Evolutionary conservation across 2,113 vertebrate species (phyloP).

Genomic region (Malurus cyaneus): DNA sequence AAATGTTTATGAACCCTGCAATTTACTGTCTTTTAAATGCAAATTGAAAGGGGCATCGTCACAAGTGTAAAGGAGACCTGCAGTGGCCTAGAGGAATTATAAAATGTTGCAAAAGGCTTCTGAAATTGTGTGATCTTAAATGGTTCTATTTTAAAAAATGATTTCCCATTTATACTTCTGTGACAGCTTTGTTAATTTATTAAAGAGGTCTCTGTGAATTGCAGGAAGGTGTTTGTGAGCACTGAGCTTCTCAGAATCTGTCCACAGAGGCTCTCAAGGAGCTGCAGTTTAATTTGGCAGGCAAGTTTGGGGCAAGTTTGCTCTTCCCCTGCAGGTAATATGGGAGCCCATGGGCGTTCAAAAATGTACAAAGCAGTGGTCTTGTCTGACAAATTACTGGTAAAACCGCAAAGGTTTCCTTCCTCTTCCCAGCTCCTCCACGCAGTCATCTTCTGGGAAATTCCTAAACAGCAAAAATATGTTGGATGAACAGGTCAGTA

Average conservation of each 20-base stretch:
- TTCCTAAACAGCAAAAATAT: background rate
- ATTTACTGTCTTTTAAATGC: conserved; percentile 85
- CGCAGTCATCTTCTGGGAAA: background rate
- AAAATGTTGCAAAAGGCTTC: conserved; percentile 48
- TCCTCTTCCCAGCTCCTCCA: background rate
- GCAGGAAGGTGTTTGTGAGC: conserved; percentile 30
- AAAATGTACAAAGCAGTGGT: background rate
- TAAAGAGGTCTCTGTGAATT: conserved; percentile 44
- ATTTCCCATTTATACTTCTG: conserved; percentile 59
- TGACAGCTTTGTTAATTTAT: conserved; percentile 66
- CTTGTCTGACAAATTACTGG: background rate
- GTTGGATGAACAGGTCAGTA: background rate
- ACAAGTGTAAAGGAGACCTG: conserved; percentile 72
- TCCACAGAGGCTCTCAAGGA: background rate
- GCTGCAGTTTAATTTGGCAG: conserved; percentile 19
- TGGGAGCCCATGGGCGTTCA: background rate
- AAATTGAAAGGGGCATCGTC: conserved; percentile 77
- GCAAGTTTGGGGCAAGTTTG: background rate
- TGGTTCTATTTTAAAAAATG: conserved; percentile 59
- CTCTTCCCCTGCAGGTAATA: background rate
- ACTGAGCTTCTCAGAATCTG: background rate
- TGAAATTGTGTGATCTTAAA: conserved; percentile 66
- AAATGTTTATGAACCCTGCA: conserved; percentile 84
- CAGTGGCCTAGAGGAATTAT: conserved; percentile 69
- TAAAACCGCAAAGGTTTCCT: background rate